Conservation (phyloP, 1,140 invertebrate species). For the Drosophila orena region DNA sequence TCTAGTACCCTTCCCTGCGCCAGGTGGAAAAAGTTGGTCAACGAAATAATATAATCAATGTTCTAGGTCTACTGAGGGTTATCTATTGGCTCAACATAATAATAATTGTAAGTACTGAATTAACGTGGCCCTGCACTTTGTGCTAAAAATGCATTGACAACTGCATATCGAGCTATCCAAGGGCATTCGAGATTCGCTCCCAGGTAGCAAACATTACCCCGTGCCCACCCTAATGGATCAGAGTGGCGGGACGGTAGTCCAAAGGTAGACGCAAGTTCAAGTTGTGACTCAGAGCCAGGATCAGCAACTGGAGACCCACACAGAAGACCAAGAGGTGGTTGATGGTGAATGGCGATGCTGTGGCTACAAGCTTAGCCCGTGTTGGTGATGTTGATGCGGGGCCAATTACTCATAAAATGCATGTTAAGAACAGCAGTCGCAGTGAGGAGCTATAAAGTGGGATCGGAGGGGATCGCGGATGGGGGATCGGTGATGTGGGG, state of each 20-base stretch:
- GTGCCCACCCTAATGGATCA: slow-evolving; percentile 74
- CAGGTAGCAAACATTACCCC: slow-evolving; percentile 10
- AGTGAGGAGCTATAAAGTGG: neutral
- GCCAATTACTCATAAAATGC: slow-evolving; percentile 84
- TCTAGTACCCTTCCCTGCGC: slow-evolving; percentile 25
- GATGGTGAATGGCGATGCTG: slow-evolving; percentile 29
- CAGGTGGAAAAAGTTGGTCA: neutral
- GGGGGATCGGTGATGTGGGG: neutral
- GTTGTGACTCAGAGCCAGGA: slow-evolving; percentile 42
- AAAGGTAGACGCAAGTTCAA: slow-evolving; percentile 53
- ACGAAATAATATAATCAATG: too few species aligned
- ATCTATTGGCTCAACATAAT: too few species aligned
- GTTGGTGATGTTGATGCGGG: slow-evolving; percentile 69
- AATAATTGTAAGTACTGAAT: too few species aligned
- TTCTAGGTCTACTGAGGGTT: too few species aligned
- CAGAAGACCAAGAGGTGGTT: slow-evolving; percentile 21
- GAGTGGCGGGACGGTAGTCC: slow-evolving; percentile 65
- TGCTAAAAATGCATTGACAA: slow-evolving; percentile 1
- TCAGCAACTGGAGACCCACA: slow-evolving; percentile 36
- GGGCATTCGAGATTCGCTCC: slow-evolving; percentile 37
- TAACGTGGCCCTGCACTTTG: neutral
- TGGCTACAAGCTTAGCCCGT: slow-evolving; percentile 22
- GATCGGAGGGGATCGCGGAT: neutral
- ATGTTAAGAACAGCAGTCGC: slow-evolving; percentile 71
- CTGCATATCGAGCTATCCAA: slow-evolving; percentile 3